Evolutionary conservation across 2,113 vertebrate species (phyloP), one percentile per base, ranked within the genome.

Genomic region (Psephotus haematonotus): DNA sequence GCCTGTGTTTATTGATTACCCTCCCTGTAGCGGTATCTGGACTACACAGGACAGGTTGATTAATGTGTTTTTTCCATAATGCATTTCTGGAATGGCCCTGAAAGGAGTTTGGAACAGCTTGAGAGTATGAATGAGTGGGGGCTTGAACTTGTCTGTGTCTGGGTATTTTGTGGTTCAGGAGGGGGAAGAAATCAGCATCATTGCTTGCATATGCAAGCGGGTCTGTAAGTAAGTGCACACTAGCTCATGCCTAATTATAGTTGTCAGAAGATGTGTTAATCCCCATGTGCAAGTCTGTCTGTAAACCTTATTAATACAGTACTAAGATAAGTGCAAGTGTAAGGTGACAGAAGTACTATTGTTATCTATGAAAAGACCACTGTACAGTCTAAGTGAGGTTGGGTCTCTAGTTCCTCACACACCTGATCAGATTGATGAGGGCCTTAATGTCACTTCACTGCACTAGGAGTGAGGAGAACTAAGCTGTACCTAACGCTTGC

Each of bases 341-440:
- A 10, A 76, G 24, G 57, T 14, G 8, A 37, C n/a, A 57, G 39
- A 27, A 60, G 13, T n/a, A 4, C 29, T 2, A 2, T 7, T 53
- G 25, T 63, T 22, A 1, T 15, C 57, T 43, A 12, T 46, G 52
- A 12, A 78, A 46, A 49, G 24, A 6, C 22, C 2, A 1, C 28
- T 0, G 0, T 41, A 3, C 29, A 29, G 20, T 5, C 41, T 20
- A 29, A 25, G n/a, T 6, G 31, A 35, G 74, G 8, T 41, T 65
- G 46, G 17, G 17, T 67, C 31, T 29, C 9, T 15, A 41, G 35
- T 55, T 92, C 23, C 35, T 6, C 5, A 1, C 20, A 11, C n/a
- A 15, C 50, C 64, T 46, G 27, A 10, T 71, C 17, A 39, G 29
- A 39, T 13, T 23, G 41, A 9, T 31, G 10, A n/a, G 29, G 55